Evolutionary conservation across 2,888 invertebrate genomes (phyloP).

Genomic region (Andrena bicolor): DNA sequence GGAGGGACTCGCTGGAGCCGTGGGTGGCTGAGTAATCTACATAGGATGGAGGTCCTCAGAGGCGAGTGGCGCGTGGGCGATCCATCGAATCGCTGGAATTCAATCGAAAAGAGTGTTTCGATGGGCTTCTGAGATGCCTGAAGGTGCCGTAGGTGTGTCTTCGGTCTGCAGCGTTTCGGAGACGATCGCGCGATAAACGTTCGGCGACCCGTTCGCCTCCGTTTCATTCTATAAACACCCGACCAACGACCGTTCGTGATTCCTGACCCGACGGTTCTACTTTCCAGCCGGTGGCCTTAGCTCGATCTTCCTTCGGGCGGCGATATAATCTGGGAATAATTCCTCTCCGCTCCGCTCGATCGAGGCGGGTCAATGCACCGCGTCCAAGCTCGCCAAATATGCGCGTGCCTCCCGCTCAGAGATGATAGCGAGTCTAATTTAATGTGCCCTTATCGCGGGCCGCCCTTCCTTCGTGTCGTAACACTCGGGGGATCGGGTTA

Average conservation of each 20-base stretch:
- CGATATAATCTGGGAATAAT: slow-evolving; percentile 21
- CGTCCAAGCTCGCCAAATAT: not conserved
- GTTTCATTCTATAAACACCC: slow-evolving; percentile 5
- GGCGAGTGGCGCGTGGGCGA: slow-evolving; percentile 30
- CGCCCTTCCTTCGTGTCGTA: slow-evolving; percentile 15
- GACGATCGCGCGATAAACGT: slow-evolving; percentile 17
- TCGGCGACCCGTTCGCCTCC: not conserved
- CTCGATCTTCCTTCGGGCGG: not conserved
- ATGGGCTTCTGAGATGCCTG: not conserved
- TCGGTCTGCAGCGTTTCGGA: not conserved
- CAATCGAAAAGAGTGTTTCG: not conserved
- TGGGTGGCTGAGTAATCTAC: slow-evolving; percentile 40
- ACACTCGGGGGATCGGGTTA: slow-evolving; percentile 45
- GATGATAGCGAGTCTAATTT: slow-evolving; percentile 52
- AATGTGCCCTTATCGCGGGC: slow-evolving; percentile 52
- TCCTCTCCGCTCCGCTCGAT: slow-evolving; percentile 16
- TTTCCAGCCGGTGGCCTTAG: not conserved
- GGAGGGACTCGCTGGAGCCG: not conserved
- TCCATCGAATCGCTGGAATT: slow-evolving; percentile 14
- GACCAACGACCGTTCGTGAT: not conserved
- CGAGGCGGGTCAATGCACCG: slow-evolving; percentile 32
- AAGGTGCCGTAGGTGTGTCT: not conserved
- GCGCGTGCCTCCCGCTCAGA: slow-evolving; percentile 20
- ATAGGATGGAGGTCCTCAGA: slow-evolving; percentile 32
- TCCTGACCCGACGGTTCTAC: not conserved